These are phyloP conservation scores for Penaeus indicus DNA, from an alignment of 1,140 invertebrate species.

Conservation along the genomic window DNA sequence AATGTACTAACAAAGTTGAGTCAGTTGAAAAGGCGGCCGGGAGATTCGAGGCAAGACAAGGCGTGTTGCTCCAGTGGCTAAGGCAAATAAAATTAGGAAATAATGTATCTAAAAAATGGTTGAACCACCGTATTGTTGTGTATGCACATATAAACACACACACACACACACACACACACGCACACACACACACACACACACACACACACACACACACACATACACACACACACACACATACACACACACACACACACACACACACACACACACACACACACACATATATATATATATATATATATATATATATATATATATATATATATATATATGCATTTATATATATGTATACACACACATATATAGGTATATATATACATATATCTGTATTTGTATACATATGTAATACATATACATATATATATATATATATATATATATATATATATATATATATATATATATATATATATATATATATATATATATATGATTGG, in stretches of 20 bases:
- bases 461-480: too few species aligned
- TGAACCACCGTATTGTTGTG: background rate
- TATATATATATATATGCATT: background rate
- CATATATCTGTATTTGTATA: too few species aligned
- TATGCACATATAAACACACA: background rate
- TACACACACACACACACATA: background rate
- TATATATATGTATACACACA: constrained; percentile 24
- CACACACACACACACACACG: background rate
- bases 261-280: background rate
- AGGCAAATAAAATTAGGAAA: too few species aligned
- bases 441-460: too few species aligned
- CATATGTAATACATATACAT: too few species aligned
- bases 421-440: too few species aligned
- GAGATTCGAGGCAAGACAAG: too few species aligned
- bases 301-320: constrained; percentile 27
- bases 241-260: background rate
- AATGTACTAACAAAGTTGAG: too few species aligned
- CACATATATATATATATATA: constrained; percentile 26
- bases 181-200: background rate
- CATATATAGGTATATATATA: background rate
- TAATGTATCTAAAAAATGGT: too few species aligned
- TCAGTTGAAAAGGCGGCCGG: too few species aligned
- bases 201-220: background rate
- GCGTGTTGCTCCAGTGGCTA: too few species aligned
- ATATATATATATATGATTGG: too few species aligned